Conservation (phyloP, 1,140 invertebrate species). For the Phocides pigmalion region DNA sequence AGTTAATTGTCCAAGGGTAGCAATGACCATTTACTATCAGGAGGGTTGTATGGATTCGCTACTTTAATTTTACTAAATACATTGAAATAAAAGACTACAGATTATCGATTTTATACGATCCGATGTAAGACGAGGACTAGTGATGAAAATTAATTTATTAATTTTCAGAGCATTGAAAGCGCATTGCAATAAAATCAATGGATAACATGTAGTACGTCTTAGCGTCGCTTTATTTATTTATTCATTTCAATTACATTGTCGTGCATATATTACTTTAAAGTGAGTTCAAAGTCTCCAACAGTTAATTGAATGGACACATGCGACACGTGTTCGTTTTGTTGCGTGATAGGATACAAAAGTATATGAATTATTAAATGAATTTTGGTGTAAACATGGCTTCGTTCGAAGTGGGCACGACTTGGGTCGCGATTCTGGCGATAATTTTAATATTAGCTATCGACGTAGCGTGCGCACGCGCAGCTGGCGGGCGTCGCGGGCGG, state of each 20-base stretch:
- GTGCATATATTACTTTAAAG: not conserved
- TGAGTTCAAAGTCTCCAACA: not conserved
- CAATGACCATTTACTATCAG: too few species aligned
- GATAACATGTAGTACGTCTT: not conserved
- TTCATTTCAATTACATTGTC: not conserved
- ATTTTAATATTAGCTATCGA: constrained; percentile 32
- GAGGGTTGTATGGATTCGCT: too few species aligned
- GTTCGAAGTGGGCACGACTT: constrained; percentile 4
- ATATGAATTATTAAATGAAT: not conserved
- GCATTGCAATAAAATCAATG: not conserved
- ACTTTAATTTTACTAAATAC: too few species aligned
- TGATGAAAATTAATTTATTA: too few species aligned
- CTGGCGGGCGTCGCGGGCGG: constrained; percentile 29
- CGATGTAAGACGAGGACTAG: too few species aligned
- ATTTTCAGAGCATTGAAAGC: not conserved
- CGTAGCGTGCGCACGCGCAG: constrained; percentile 22
- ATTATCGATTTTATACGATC: too few species aligned
- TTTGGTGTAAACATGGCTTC: not conserved
- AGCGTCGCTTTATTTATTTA: not conserved
- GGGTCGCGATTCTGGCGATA: constrained; percentile 10
- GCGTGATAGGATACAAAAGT: not conserved
- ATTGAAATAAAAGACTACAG: too few species aligned
- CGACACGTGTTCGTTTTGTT: not conserved
- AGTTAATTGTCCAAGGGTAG: too few species aligned
- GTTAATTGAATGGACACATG: not conserved